Base-by-base conservation (phyloP, 2,797 vertebrate species). In the Hemibagrus guttatus region DNA sequence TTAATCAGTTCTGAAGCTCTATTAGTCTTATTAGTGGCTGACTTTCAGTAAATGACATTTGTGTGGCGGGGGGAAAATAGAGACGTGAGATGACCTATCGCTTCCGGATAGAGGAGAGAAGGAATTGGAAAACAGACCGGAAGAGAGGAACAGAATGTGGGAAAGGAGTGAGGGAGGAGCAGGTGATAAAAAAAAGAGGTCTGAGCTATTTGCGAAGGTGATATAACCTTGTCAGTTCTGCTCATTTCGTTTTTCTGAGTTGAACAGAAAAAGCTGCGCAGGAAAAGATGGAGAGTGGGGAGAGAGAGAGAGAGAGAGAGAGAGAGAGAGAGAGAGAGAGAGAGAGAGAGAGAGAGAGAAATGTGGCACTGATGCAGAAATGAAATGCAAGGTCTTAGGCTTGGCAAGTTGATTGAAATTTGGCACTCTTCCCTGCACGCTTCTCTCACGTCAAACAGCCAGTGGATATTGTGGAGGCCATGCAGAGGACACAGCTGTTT, bases 1-100 rank as follows among this genome's bases (percentile, higher is more conserved):
- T 92, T 93, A 95, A 95, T 95, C 88, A 56, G 86, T 90, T 90
- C 91, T 93, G 93, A 91, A 93, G 92, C 91, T 89, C 91, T 49
- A 49, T 49, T 49, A 49, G 46, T 49, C 46, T n/a, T 94, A 95
- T 94, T 94, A 94, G 91, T 64, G 89, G 86, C 87, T 85, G 90
- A 86, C 91, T 93, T 92, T 92, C 89, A 87, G 91, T 93, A 93
- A 93, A 92, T 85, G 91, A 92, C 91, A 85, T 81, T n/a, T 85
- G 90, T 91, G 88, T 85, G 90, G 90, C 52, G 75, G 75, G 74
- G 72, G 28, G 28, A 61, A 81, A 59, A 69, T 9, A 78, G 14
- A 84, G 90, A 91, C 89, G 88, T 87, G 83, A 83, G 16, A 92
- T 92, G 92, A 93, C 91, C 69, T 71, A 52, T 42, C 12, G 28